A percentile compares a stretch with the other conserved stretches of the same genome.
Conservation (phyloP, 1,140 invertebrate genomes). For the Drosophila pectinifera region DNA sequence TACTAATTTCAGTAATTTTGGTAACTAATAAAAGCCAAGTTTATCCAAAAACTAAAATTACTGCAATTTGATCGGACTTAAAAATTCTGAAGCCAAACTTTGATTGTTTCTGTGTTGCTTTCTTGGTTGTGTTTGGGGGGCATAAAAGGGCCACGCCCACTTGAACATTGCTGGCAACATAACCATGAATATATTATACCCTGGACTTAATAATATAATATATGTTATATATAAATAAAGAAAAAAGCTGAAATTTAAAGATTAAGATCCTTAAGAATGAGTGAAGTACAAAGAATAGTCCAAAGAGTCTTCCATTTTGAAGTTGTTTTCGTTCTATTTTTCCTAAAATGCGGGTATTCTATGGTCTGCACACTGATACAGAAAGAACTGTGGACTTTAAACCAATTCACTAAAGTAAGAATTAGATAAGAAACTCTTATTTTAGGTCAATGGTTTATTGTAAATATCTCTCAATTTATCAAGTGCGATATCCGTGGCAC, state of each 20-base stretch:
- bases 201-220: not conserved
- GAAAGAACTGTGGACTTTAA: too few relatives aligned
- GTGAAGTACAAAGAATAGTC: too few relatives aligned
- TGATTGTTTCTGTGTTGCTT: slow-evolving; percentile 2
- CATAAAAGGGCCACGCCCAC: slow-evolving; percentile 61
- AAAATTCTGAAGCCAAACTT: slow-evolving; percentile 42
- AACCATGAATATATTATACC: not conserved
- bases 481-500: too few relatives aligned
- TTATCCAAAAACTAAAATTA: slow-evolving; percentile 50
- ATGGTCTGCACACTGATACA: too few relatives aligned
- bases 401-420: too few relatives aligned
- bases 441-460: too few relatives aligned
- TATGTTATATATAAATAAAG: not conserved
- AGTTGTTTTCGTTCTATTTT: too few relatives aligned
- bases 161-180: slow-evolving; percentile 13
- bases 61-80: slow-evolving; percentile 61
- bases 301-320: too few relatives aligned
- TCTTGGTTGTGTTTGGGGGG: slow-evolving; percentile 25
- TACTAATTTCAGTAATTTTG: slow-evolving; percentile 43
- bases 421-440: too few relatives aligned
- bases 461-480: not conserved
- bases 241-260: too few relatives aligned
- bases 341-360: too few relatives aligned
- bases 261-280: too few relatives aligned
- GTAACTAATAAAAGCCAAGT: slow-evolving; percentile 41